phyloP scores from a whole-genome alignment of 1,140 invertebrate genomes.

The Diorhabda carinulata region DNA sequence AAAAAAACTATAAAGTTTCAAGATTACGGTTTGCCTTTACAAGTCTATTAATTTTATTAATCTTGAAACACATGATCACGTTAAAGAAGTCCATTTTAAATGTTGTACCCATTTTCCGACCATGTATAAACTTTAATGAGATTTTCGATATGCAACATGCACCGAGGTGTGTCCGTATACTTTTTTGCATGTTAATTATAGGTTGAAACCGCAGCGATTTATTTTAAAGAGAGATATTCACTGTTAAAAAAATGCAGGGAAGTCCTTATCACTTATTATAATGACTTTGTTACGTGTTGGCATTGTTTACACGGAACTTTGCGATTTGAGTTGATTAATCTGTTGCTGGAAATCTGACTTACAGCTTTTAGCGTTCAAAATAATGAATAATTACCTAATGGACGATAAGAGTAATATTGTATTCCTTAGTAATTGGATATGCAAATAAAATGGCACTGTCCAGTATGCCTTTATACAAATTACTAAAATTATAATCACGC shows the following conservation, averaged over 20 bases:
- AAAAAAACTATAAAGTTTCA: too few species aligned
- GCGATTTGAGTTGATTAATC: slow-evolving; percentile 10
- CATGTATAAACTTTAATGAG: slow-evolving; percentile 3
- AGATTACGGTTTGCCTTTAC: too few species aligned
- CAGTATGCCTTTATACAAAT: too few species aligned
- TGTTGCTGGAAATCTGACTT: slow-evolving; percentile 1
- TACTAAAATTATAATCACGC: too few species aligned
- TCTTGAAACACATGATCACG: too few species aligned
- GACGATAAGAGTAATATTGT: not conserved
- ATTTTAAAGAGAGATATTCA: not conserved
- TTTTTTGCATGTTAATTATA: slow-evolving; percentile 13
- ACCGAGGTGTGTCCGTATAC: slow-evolving; percentile 6
- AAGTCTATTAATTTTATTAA: too few species aligned
- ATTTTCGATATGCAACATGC: slow-evolving; percentile 9
- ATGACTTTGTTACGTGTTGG: slow-evolving; percentile 14
- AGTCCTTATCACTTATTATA: slow-evolving; percentile 11
- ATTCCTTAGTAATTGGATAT: not conserved
- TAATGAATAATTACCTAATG: slow-evolving; percentile 1
- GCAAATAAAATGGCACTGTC: not conserved
- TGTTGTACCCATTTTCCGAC: not conserved
- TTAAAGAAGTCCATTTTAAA: too few species aligned
- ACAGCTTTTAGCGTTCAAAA: not conserved
- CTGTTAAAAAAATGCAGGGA: slow-evolving; percentile 11
- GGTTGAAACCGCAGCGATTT: not conserved
- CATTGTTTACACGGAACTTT: slow-evolving; percentile 10